These are phyloP conservation scores for Zonotrichia leucophrys DNA, from an alignment of 2,113 vertebrate species.

Conservation along the genomic window DNA sequence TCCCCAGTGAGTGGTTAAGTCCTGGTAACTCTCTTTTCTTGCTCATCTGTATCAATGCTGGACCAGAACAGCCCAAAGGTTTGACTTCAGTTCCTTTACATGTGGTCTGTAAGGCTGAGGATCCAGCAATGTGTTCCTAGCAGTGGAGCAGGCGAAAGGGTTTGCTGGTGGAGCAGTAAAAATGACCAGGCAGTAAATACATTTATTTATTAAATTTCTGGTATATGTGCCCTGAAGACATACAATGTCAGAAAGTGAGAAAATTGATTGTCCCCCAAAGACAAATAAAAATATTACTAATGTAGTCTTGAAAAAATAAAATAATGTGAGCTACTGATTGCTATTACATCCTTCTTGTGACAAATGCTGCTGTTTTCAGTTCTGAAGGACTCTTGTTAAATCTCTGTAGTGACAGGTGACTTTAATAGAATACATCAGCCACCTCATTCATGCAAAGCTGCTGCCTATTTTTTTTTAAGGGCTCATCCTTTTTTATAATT, in stretches of 20 bases:
- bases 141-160: background rate
- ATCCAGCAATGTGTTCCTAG: background rate
- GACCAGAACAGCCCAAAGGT: background rate
- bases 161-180: background rate
- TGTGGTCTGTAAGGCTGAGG: background rate
- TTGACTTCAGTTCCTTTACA: background rate
- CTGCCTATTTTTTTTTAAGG: background rate
- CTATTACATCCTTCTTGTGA: background rate
- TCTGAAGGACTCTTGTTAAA: background rate
- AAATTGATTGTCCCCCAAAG: background rate
- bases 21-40: background rate
- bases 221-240: background rate
- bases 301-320: background rate
- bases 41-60: background rate
- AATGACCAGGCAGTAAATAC: background rate
- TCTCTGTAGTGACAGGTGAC: background rate
- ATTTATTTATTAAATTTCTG: background rate
- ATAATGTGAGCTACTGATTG: background rate
- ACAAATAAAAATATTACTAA: background rate
- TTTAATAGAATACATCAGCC: background rate
- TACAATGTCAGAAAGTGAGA: background rate
- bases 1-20: background rate
- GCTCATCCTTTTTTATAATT: background rate
- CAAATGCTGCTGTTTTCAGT: background rate
- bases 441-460: background rate